phyloP scores from a whole-genome alignment of 1,140 invertebrate species.

The Drosophila fuyamai region DNA sequence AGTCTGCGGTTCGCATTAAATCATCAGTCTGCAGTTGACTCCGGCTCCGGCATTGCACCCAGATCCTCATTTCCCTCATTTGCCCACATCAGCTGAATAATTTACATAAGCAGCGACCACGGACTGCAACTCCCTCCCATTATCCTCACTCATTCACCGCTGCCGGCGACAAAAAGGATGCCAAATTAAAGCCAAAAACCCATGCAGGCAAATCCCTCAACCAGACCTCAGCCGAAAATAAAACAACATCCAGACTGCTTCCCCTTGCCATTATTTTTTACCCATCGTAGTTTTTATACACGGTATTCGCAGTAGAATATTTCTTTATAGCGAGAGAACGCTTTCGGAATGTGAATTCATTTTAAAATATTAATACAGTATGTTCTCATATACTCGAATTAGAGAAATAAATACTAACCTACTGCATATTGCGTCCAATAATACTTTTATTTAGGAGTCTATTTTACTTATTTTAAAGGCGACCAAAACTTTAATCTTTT shows the following conservation, averaged over 20 bases:
- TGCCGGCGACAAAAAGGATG: conserved; percentile 57
- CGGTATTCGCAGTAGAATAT: conserved; percentile 19
- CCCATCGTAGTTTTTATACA: conserved; percentile 17
- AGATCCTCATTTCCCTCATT: conserved; percentile 34
- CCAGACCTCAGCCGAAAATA: conserved; percentile 52
- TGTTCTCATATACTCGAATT: too few species aligned
- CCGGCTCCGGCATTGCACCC: conserved; percentile 24
- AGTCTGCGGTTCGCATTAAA: conserved; percentile 82
- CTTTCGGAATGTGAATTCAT: not conserved
- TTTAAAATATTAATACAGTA: too few species aligned
- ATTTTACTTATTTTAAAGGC: too few species aligned
- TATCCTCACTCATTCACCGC: conserved; percentile 5
- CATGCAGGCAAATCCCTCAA: conserved; percentile 79
- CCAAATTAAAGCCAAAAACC: conserved; percentile 77
- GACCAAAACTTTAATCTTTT: too few species aligned
- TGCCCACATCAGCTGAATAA: conserved; percentile 63
- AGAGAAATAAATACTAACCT: too few species aligned
- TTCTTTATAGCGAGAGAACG: not conserved
- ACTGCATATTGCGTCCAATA: too few species aligned
- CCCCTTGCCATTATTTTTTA: conserved; percentile 27
- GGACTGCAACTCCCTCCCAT: conserved; percentile 55
- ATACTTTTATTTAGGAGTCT: too few species aligned
- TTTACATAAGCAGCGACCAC: conserved; percentile 80
- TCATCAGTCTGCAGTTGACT: conserved; percentile 76
- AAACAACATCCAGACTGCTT: conserved; percentile 36